phyloP scores from a whole-genome alignment of 2,888 invertebrate genomes.

The Thereva nobilitata region DNA sequence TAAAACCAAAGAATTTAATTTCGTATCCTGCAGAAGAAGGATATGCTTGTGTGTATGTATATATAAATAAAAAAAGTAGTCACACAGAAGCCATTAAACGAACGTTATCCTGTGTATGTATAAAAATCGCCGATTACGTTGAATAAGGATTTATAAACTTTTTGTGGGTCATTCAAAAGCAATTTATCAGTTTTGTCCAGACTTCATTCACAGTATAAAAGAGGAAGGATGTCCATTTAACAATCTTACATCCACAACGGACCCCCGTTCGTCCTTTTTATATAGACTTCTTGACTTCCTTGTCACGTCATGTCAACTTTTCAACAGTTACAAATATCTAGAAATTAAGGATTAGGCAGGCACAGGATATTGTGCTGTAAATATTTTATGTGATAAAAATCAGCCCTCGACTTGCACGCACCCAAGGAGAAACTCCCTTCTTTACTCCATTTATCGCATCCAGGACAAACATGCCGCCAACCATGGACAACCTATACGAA shows the following conservation, averaged over 20 bases:
- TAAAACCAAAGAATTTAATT: no score
- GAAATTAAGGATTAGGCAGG: conserved; percentile 33
- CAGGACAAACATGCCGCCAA: conserved; percentile 3
- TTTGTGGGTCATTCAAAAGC: conserved; percentile 24
- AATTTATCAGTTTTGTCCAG: conserved; percentile 7
- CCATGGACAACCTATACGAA: conserved; percentile 2
- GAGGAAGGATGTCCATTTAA: conserved; percentile 19
- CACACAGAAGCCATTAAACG: no score
- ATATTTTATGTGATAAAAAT: conserved; percentile 36
- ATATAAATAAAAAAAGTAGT: no score
- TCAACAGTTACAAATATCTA: conserved; percentile 11
- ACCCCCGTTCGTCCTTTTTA: background rate
- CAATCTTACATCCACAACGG: conserved; percentile 1
- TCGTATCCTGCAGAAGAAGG: no score
- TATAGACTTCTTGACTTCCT: conserved; percentile 20
- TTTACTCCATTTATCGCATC: conserved; percentile 16
- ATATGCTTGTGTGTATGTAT: no score
- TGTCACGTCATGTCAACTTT: conserved; percentile 32
- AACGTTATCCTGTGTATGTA: no score
- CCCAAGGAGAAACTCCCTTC: background rate
- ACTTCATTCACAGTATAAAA: background rate
- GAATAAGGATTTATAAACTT: background rate
- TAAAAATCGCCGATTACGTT: no score
- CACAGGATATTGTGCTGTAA: conserved; percentile 33
- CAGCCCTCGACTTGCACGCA: conserved; percentile 7